phyloP scores from a whole-genome alignment of 23 tunicate genomes.

The Aplidium turbinatum region DNA sequence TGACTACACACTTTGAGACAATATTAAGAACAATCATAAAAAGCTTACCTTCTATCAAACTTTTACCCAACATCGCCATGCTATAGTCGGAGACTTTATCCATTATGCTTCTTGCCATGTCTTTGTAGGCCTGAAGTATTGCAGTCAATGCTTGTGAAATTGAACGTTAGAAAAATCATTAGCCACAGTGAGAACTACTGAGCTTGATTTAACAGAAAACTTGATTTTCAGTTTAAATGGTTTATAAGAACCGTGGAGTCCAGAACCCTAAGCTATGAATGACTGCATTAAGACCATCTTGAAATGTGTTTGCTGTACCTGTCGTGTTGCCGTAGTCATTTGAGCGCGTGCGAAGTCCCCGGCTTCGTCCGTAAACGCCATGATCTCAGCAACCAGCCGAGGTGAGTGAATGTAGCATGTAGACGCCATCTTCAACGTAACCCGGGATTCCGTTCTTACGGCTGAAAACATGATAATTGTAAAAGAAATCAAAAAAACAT shows the following conservation, averaged over 20 bases:
- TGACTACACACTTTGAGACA: too few species aligned
- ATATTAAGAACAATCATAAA: too few species aligned
- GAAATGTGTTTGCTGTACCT: too few species aligned
- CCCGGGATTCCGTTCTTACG: conserved; percentile 24
- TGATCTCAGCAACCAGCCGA: conserved; percentile 63
- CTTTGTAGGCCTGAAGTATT: conserved; percentile 73
- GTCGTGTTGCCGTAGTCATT: conserved; percentile 71
- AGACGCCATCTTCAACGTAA: conserved; percentile 56
- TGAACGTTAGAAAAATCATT: background rate
- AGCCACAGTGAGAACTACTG: too few species aligned
- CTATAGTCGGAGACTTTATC: conserved; percentile 79
- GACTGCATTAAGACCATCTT: background rate
- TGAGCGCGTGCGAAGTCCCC: conserved; percentile 46
- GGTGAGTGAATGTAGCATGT: conserved; percentile 87
- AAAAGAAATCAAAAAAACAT: too few species aligned
- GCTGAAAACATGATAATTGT: background rate
- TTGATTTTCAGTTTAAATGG: too few species aligned
- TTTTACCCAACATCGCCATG: conserved; percentile 54
- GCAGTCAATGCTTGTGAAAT: background rate
- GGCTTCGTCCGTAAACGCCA: conserved; percentile 70
- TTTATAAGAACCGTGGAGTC: too few species aligned
- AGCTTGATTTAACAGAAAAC: too few species aligned
- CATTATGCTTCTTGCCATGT: conserved; percentile 87
- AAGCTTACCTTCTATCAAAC: background rate
- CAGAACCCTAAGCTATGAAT: too few species aligned